Percentiles rank a stretch among this genome's conserved stretches.
Evolutionary conservation across 1,140 invertebrate species (phyloP).

Genomic region (Campodea augens): DNA sequence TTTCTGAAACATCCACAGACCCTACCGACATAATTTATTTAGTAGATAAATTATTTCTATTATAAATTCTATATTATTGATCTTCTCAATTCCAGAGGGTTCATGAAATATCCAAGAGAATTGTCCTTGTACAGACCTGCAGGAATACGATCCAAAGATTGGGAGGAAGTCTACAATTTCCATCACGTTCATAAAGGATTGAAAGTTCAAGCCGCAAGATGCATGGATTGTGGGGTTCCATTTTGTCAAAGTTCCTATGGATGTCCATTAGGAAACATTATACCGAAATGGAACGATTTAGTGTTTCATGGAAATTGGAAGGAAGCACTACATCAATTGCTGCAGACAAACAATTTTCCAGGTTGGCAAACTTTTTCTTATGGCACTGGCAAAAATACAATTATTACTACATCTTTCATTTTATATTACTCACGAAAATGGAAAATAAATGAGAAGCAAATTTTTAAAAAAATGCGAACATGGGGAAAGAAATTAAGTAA

Average conservation of each 20-base stretch:
- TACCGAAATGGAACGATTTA: constrained; percentile 98
- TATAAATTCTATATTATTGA: neutral
- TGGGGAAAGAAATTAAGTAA: no score
- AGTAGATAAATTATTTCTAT: neutral
- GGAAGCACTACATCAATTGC: constrained; percentile 81
- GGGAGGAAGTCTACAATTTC: constrained; percentile 92
- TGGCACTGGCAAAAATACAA: no score
- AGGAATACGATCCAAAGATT: constrained; percentile 71
- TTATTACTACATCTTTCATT: no score
- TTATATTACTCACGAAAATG: no score
- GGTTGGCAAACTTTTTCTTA: constrained; percentile 25
- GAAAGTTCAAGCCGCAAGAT: constrained; percentile 79
- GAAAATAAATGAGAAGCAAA: no score
- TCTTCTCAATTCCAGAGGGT: constrained; percentile 63
- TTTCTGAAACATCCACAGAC: no score
- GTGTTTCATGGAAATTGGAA: constrained; percentile 89
- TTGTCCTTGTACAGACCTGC: constrained; percentile 62
- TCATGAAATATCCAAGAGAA: constrained; percentile 88
- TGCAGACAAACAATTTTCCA: constrained; percentile 98
- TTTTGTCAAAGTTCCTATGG: constrained; percentile 96
- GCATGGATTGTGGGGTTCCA: constrained; percentile 98
- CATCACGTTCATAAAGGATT: constrained; percentile 67
- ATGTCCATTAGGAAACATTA: constrained; percentile 94
- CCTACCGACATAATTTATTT: neutral
- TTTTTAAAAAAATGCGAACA: no score